These are phyloP conservation scores for Scaptomyza tumidula DNA, from an alignment of 2,888 invertebrate species.

Conservation along the genomic window DNA sequence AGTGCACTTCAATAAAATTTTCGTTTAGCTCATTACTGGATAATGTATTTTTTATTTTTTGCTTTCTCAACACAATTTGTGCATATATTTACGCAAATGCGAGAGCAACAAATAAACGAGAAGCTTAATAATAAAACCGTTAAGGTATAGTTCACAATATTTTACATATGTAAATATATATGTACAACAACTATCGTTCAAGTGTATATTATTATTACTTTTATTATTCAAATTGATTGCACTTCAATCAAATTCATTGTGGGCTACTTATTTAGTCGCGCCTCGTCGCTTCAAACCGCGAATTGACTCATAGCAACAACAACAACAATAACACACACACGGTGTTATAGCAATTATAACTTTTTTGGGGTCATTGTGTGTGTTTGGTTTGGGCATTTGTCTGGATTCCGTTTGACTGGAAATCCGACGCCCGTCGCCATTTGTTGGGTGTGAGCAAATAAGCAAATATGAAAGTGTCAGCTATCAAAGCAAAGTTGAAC, in stretches of 20 bases:
- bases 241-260: conserved; percentile 25
- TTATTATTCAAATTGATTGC: conserved; percentile 34
- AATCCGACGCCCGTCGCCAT: conserved; percentile 38
- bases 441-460: conserved; percentile 37
- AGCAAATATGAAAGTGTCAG: conserved; percentile 20
- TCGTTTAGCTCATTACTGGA: conserved; percentile 41
- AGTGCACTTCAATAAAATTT: conserved; percentile 39
- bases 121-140: conserved; percentile 26
- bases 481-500: conserved; percentile 5
- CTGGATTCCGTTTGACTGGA: conserved; percentile 7
- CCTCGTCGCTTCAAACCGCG: conserved; percentile 15
- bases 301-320: conserved; percentile 49
- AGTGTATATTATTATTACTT: too few relatives aligned
- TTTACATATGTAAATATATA: background rate
- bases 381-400: conserved; percentile 17
- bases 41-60: conserved; percentile 7
- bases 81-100: conserved; percentile 60
- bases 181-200: background rate
- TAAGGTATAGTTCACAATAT: conserved; percentile 5
- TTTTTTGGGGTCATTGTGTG: conserved; percentile 1
- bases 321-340: background rate
- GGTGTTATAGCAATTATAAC: conserved; percentile 1
- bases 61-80: conserved; percentile 32
- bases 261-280: conserved; percentile 41
- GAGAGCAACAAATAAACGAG: conserved; percentile 44